Conservation (phyloP, 2,888 invertebrate genomes). For the Aricia artaxerxes region DNA sequence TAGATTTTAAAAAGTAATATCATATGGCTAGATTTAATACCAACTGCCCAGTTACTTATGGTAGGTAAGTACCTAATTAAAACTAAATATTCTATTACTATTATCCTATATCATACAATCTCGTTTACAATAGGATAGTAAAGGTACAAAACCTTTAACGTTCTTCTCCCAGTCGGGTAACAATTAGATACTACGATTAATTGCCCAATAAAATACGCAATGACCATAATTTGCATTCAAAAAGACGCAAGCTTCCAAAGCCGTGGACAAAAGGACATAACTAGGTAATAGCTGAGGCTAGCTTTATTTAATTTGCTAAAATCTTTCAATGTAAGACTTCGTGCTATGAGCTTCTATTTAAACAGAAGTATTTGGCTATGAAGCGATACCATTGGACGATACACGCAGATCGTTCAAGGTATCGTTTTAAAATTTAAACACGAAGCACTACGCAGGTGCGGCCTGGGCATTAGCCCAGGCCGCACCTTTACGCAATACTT, state of each 20-base stretch:
- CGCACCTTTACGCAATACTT: too few relatives aligned
- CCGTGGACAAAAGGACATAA: slow-evolving; percentile 40
- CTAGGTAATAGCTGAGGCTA: slow-evolving; percentile 38
- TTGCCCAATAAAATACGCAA: slow-evolving; percentile 50
- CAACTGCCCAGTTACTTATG: not conserved
- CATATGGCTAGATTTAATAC: too few relatives aligned
- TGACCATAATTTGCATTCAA: slow-evolving; percentile 47
- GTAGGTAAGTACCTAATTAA: not conserved
- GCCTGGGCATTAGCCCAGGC: too few relatives aligned
- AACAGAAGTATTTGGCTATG: too few relatives aligned
- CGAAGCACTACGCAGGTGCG: too few relatives aligned
- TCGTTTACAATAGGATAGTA: not conserved
- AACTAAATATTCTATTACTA: not conserved
- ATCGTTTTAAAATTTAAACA: too few relatives aligned
- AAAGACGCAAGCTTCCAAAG: slow-evolving; percentile 44
- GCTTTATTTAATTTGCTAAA: slow-evolving; percentile 25
- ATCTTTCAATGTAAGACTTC: not conserved
- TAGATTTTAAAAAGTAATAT: too few relatives aligned
- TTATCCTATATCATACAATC: not conserved
- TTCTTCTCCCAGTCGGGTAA: slow-evolving; percentile 38
- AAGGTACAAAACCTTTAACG: not conserved
- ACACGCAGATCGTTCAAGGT: too few relatives aligned
- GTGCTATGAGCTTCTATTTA: too few relatives aligned
- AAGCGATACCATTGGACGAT: too few relatives aligned
- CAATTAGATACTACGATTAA: slow-evolving; percentile 51